Evolutionary conservation across 2,797 vertebrate genomes (phyloP).

Genomic region (Hyperoplus lanceolatus): DNA sequence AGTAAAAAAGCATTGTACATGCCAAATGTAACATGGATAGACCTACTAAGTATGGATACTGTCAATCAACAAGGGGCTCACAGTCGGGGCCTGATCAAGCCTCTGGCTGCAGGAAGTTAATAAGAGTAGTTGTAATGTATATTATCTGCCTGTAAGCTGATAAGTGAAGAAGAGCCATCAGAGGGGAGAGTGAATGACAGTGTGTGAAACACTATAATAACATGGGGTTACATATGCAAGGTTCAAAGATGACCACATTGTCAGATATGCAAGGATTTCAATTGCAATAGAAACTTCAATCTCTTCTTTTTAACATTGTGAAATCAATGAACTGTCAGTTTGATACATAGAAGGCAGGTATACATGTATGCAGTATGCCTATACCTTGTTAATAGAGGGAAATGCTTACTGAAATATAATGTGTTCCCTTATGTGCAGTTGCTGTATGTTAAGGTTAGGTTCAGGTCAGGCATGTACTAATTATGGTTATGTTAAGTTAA

Average conservation of each 20-base stretch:
- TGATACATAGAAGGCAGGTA: too few relatives aligned
- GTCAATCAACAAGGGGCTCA: conserved; percentile 31
- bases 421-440: neutral
- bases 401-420: neutral
- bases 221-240: neutral
- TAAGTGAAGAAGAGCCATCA: conserved; percentile 12
- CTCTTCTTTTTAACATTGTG: too few relatives aligned
- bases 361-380: too few relatives aligned
- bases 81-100: neutral
- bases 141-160: conserved; percentile 1
- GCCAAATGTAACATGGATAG: conserved; percentile 20
- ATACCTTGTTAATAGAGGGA: neutral
- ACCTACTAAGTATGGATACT: conserved; percentile 22
- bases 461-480: neutral
- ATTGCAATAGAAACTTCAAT: neutral
- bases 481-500: neutral
- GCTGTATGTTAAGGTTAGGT: too few relatives aligned
- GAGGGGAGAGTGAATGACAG: conserved; percentile 2
- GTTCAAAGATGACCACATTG: neutral
- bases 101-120: conserved; percentile 12
- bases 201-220: neutral
- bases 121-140: neutral
- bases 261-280: neutral
- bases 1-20: conserved; percentile 10
- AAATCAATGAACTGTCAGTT: too few relatives aligned